A percentile compares a stretch with the other conserved stretches of the same genome.
phyloP scores from a whole-genome alignment of 1,140 invertebrate genomes.

The Drosophila cardini region DNA sequence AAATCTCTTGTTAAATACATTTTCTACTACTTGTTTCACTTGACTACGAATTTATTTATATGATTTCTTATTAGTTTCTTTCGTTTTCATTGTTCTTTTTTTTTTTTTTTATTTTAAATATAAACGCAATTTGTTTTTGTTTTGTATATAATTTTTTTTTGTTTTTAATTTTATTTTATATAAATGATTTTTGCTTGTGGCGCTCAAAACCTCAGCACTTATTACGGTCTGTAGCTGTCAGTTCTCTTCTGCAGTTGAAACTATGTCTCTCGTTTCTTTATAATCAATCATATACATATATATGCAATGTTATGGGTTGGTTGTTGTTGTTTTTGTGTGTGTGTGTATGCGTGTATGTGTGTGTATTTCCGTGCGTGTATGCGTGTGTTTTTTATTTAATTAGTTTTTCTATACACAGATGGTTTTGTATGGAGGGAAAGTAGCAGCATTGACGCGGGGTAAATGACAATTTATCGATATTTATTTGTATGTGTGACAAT shows the following conservation, averaged over 20 bases:
- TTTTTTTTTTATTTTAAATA: slow-evolving; percentile 52
- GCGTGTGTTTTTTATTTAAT: slow-evolving; percentile 59
- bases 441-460: not conserved
- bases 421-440: slow-evolving; percentile 34
- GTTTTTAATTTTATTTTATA: slow-evolving; percentile 67
- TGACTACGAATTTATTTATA: slow-evolving; percentile 45
- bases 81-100: slow-evolving; percentile 1
- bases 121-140: slow-evolving; percentile 65
- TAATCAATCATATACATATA: slow-evolving; percentile 45
- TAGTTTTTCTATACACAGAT: slow-evolving; percentile 80
- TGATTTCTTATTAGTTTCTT: slow-evolving; percentile 15
- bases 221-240: slow-evolving; percentile 64
- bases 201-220: slow-evolving; percentile 69
- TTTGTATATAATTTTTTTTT: slow-evolving; percentile 41
- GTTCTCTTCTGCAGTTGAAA: slow-evolving; percentile 62
- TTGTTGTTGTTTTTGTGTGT: slow-evolving; percentile 54
- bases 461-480: slow-evolving; percentile 14
- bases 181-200: slow-evolving; percentile 78
- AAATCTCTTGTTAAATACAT: slow-evolving; percentile 46
- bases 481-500: not conserved
- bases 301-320: slow-evolving; percentile 63
- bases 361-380: slow-evolving; percentile 49
- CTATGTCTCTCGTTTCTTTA: slow-evolving; percentile 67
- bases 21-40: slow-evolving; percentile 57
- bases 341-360: slow-evolving; percentile 53